Conservation (phyloP, 2,113 vertebrate genomes). For the Melanerpes formicivorus region DNA sequence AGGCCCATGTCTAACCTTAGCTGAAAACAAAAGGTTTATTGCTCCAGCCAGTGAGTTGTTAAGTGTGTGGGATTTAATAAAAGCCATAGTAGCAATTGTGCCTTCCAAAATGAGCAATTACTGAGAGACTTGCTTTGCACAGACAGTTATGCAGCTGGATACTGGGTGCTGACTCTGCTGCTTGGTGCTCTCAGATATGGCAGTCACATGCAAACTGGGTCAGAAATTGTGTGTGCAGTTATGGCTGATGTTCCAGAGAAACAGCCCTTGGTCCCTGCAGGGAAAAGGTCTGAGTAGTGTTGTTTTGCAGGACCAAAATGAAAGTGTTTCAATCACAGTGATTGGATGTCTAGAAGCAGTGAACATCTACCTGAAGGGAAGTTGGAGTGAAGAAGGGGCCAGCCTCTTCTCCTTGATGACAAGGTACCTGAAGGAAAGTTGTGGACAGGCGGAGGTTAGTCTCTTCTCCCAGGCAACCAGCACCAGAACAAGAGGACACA, state of each 20-base stretch:
- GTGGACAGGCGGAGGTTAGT: no score
- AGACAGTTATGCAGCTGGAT: not conserved
- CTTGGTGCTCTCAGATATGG: not conserved
- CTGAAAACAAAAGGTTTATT: not conserved
- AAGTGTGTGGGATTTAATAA: constrained; percentile 16
- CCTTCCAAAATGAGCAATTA: not conserved
- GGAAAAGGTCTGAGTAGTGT: not conserved
- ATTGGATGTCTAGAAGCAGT: not conserved
- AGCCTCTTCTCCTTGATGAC: no score
- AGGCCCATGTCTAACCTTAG: not conserved
- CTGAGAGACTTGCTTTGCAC: not conserved
- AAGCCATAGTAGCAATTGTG: not conserved
- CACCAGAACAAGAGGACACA: no score
- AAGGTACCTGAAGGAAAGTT: no score
- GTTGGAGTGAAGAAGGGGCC: no score
- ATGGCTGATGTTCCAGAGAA: not conserved
- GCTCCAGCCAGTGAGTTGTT: not conserved
- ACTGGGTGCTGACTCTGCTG: not conserved
- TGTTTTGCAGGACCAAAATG: not conserved
- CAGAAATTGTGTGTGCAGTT: not conserved
- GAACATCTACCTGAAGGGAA: not conserved
- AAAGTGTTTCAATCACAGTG: not conserved
- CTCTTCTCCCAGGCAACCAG: no score
- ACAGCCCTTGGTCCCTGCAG: not conserved
- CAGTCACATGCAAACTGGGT: not conserved